phyloP scores from a whole-genome alignment of 2,113 vertebrate genomes.

The Hemicordylus capensis region DNA sequence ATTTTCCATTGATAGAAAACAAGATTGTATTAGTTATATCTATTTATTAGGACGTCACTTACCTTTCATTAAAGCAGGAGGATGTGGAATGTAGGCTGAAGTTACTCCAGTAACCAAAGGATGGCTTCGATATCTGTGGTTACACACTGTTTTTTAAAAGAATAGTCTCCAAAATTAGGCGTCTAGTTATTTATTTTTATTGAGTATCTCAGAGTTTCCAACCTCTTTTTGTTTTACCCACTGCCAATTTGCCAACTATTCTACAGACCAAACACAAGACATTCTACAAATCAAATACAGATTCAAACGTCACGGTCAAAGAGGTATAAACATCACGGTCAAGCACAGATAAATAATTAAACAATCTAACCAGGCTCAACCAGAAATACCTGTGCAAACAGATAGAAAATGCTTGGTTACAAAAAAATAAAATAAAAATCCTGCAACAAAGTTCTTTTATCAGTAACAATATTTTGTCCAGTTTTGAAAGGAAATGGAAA shows the following conservation, averaged over 20 bases:
- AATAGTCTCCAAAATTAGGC: fast-evolving
- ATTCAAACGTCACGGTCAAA: too few species aligned
- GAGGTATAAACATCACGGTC: too few species aligned
- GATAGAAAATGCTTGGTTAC: not conserved
- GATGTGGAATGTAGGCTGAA: not conserved
- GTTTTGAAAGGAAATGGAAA: not conserved
- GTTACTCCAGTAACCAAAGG: not conserved
- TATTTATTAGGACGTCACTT: not conserved
- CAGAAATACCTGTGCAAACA: not conserved
- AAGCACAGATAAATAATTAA: too few species aligned
- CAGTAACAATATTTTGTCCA: not conserved
- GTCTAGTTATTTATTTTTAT: slow-evolving; percentile 6
- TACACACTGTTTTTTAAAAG: not conserved
- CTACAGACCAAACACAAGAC: too few species aligned
- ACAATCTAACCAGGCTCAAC: slow-evolving; percentile 41
- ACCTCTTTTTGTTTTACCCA: fast-evolving
- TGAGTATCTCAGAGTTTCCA: slow-evolving; percentile 18
- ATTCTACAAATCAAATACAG: too few species aligned
- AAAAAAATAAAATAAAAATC: slow-evolving; percentile 2
- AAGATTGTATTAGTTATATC: too few species aligned
- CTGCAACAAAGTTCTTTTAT: slow-evolving; percentile 1
- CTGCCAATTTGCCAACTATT: too few species aligned
- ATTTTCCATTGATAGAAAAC: too few species aligned
- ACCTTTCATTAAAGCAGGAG: not conserved
- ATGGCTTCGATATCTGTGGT: not conserved